phyloP scores from a whole-genome alignment of 1,140 invertebrate genomes.

The Macrocentrus cingulum region DNA sequence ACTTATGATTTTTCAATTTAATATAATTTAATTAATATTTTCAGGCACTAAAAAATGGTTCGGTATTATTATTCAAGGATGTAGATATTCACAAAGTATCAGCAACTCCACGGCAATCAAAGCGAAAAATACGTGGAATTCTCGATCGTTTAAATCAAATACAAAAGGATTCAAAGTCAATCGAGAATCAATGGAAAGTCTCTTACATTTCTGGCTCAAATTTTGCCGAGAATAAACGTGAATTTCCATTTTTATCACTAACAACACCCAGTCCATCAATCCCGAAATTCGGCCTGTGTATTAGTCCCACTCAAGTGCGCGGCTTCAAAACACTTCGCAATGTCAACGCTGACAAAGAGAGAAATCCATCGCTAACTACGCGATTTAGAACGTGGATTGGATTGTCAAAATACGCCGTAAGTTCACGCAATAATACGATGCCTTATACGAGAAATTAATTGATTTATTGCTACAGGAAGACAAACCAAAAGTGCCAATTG shows the following conservation, averaged over 20 bases:
- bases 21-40: conserved; percentile 19
- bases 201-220: conserved; percentile 47
- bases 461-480: conserved; percentile 21
- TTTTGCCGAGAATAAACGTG: conserved; percentile 50
- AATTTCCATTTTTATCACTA: conserved; percentile 29
- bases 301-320: conserved; percentile 46
- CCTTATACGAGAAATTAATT: conserved; percentile 5
- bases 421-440: conserved; percentile 5
- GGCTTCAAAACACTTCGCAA: conserved; percentile 77
- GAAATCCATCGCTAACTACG: conserved; percentile 68
- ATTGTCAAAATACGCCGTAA: conserved; percentile 24
- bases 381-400: conserved; percentile 45
- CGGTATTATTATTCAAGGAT: conserved; percentile 39
- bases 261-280: conserved; percentile 27
- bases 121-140: conserved; percentile 22
- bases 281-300: neutral
- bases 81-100: conserved; percentile 35
- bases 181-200: conserved; percentile 45
- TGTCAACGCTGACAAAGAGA: conserved; percentile 66
- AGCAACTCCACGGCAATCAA: conserved; percentile 31
- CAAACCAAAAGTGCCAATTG: conserved; percentile 22
- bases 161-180: neutral
- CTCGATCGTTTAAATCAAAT: conserved; percentile 7
- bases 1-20: conserved; percentile 26
- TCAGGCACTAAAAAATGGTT: conserved; percentile 47